Evolutionary conservation across 2,797 vertebrate genomes (phyloP).

Genomic region (Setipinna tenuifilis): DNA sequence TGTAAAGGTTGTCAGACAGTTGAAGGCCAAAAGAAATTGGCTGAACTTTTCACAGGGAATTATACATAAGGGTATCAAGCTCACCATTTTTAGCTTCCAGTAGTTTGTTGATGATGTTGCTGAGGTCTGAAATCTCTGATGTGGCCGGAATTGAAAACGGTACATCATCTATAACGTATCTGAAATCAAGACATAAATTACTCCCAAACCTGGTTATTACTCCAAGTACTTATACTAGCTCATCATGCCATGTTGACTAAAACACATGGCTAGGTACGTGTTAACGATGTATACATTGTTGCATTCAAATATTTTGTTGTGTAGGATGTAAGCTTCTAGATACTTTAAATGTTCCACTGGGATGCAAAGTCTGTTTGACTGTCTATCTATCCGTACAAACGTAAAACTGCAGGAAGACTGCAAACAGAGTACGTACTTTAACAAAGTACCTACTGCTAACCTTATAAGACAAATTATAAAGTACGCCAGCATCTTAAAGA

Average conservation of each 20-base stretch:
- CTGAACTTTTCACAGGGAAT: neutral
- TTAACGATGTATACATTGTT: no score
- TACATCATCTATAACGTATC: constrained; percentile 88
- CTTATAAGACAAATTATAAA: no score
- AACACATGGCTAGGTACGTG: no score
- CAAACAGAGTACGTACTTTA: no score
- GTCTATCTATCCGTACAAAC: no score
- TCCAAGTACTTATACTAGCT: neutral
- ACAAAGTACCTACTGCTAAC: no score
- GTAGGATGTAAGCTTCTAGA: neutral
- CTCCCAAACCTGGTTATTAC: neutral
- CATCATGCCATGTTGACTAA: no score
- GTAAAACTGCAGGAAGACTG: no score
- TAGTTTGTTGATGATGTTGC: constrained; percentile 92
- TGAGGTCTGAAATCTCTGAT: constrained; percentile 87
- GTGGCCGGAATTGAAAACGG: constrained; percentile 92
- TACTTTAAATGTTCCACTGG: no score
- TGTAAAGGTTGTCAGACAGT: no score
- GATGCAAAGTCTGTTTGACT: no score
- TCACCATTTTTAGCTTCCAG: constrained; percentile 86
- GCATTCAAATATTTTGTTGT: neutral
- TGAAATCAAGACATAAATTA: constrained; percentile 52
- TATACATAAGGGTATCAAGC: constrained; percentile 17
- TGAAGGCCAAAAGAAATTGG: neutral
- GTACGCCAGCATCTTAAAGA: no score